Base-by-base conservation (phyloP, 2,113 vertebrate genomes). In the Steatornis caripensis region DNA sequence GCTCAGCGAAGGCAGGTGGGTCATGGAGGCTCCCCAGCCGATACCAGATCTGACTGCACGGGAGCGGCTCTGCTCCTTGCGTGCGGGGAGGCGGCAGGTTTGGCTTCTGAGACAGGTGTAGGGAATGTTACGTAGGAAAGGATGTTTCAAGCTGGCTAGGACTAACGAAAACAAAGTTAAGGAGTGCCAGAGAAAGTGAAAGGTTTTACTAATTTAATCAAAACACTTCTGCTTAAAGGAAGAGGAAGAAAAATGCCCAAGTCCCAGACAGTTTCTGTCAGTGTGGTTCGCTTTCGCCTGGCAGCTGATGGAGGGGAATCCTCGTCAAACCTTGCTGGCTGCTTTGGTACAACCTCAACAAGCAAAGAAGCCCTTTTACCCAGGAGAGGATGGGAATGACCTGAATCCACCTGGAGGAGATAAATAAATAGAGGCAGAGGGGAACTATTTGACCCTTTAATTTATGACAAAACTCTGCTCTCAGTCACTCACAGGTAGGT, bases 91-190 rank as follows among this genome's bases (percentile, higher is more conserved):
- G 69, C 55, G 49, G 85, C 48, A 64, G 30, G 37, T 82, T 68
- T 72, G 83, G 57, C 58, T 91, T 81, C 74, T 30, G n/a, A 89
- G 79, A 43, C 58, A 53, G 37, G 60, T 72, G 51, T 79, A 43
- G 48, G 34, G 62, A 76, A 64, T 5, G 17, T 51, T 90, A 19
- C 41, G 14, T 34, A 34, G 57, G 70, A 82, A 89, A 85, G 83
- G 75, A 61, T 79, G 75, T 76, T 76, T 87, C 49, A 13, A 86
- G 57, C 71, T 79, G 86, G 48, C 65, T 82, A 72, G 68, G 89
- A 86, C 53, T 70, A 86, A 62, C 24, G 90, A 79, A 87, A 95
- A 88, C 60, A 86, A 94, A 90, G 60, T 61, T 87, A 61, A 93
- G 68, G 41, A 86, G 26, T 57, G 58, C 64, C 66, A 76, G 79